Conservation (phyloP, 2,797 vertebrate species). For the Acanthis flammea region DNA sequence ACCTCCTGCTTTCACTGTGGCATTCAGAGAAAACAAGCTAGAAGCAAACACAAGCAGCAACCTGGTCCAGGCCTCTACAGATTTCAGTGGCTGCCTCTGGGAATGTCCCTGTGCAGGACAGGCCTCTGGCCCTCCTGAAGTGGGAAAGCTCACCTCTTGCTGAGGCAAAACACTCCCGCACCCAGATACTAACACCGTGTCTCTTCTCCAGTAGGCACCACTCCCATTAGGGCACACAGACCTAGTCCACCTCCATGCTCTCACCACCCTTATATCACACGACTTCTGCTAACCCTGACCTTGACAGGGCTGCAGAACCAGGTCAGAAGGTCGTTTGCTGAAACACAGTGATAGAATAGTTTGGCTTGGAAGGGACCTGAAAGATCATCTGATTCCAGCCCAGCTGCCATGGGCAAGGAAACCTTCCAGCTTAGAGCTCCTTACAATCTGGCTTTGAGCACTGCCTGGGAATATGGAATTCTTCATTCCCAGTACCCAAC, state of each 20-base stretch:
- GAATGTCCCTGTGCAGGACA: not conserved
- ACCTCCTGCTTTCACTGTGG: not conserved
- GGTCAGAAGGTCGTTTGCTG: not conserved
- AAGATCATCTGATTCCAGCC: not conserved
- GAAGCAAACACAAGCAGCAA: not conserved
- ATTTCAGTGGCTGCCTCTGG: not conserved
- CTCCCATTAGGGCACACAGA: fast-evolving
- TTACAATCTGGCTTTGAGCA: not conserved
- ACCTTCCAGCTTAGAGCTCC: not conserved
- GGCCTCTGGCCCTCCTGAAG: not conserved
- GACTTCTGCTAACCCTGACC: not conserved
- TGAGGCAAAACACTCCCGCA: fast-evolving
- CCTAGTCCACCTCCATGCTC: not conserved
- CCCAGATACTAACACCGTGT: too few relatives aligned
- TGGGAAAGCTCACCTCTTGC: not conserved
- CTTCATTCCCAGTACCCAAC: not conserved
- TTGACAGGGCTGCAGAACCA: not conserved
- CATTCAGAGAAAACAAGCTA: not conserved
- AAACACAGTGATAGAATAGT: not conserved
- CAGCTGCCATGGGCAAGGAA: not conserved
- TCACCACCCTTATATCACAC: not conserved
- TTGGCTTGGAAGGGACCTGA: not conserved
- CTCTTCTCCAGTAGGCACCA: fast-evolving
- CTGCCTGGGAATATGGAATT: not conserved
- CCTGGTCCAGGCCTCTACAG: not conserved